These are phyloP conservation scores for Drosophila baimaii DNA, from an alignment of 1,140 invertebrate species.

Conservation along the genomic window DNA sequence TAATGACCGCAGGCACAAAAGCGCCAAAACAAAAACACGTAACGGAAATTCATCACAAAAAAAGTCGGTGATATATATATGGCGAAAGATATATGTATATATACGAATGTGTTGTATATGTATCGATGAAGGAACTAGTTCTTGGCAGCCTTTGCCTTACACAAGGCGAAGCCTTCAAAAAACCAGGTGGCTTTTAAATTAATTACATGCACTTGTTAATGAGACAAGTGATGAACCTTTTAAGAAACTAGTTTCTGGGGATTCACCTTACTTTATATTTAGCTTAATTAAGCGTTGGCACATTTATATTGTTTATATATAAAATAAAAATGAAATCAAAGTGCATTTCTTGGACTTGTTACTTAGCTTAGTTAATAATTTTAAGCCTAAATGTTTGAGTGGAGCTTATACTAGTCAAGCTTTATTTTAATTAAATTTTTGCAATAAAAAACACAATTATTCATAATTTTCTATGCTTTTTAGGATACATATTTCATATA, in stretches of 20 bases:
- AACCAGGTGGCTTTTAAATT: slow-evolving; percentile 33
- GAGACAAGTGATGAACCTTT: slow-evolving; percentile 47
- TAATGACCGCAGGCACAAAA: slow-evolving; percentile 5
- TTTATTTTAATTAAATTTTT: no score
- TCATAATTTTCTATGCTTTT: no score
- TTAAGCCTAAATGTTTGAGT: no score
- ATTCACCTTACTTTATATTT: neutral
- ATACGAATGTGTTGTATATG: neutral
- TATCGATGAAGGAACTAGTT: slow-evolving; percentile 20
- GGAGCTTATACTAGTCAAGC: no score
- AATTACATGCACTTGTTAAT: slow-evolving; percentile 32
- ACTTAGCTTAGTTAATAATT: no score
- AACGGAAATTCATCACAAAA: slow-evolving; percentile 22
- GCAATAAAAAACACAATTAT: no score
- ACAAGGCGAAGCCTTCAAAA: slow-evolving; percentile 18
- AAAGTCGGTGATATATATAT: slow-evolving; percentile 2
- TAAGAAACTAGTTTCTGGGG: slow-evolving; percentile 36
- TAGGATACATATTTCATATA: neutral
- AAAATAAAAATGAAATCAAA: no score
- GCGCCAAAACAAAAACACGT: slow-evolving; percentile 8
- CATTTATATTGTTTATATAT: neutral
- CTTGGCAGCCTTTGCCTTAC: slow-evolving; percentile 5
- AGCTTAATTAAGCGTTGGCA: slow-evolving; percentile 8
- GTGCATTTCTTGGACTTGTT: no score
- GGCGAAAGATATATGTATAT: no score